phyloP scores from a whole-genome alignment of 2,888 invertebrate genomes.

The Drosophila ustulata region DNA sequence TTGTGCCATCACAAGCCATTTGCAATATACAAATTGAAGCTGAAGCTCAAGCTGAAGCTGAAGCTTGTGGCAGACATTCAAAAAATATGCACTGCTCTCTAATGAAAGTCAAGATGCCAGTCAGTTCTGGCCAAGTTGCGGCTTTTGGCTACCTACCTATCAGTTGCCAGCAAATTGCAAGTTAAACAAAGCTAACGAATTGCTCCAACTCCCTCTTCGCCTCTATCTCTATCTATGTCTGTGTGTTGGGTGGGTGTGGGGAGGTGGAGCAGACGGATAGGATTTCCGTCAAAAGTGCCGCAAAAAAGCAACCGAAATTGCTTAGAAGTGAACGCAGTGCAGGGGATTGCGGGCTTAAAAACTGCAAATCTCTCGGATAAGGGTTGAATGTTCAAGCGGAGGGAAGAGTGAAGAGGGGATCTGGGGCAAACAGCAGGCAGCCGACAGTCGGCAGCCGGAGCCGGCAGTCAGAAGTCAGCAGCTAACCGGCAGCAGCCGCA shows the following conservation, averaged over 20 bases:
- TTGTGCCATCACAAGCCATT: constrained; percentile 35
- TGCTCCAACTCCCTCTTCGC: constrained; percentile 21
- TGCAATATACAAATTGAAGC: constrained; percentile 49
- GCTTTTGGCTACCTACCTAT: constrained; percentile 62
- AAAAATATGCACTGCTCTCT: constrained; percentile 54
- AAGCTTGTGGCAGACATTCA: constrained; percentile 12
- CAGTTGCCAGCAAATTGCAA: constrained; percentile 76
- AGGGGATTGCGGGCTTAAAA: constrained; percentile 47
- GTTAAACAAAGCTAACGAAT: constrained; percentile 78
- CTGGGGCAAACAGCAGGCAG: background rate
- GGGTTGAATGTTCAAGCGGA: background rate
- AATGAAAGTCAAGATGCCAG: constrained; percentile 72
- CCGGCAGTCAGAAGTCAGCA: constrained; percentile 41
- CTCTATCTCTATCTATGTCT: background rate
- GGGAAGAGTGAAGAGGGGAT: background rate
- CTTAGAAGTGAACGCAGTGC: constrained; percentile 47
- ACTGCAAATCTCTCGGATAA: constrained; percentile 61
- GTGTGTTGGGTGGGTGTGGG: background rate
- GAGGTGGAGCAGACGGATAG: constrained; percentile 42
- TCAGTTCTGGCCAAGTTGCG: constrained; percentile 62
- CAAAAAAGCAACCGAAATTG: constrained; percentile 55
- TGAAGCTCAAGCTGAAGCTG: constrained; percentile 37
- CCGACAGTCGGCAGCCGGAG: constrained; percentile 16
- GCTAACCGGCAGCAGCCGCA: constrained; percentile 60
- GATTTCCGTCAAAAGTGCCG: constrained; percentile 78